A percentile compares a stretch with the other conserved stretches of the same genome.
Evolutionary conservation across 2,113 vertebrate species (phyloP).

Genomic region (Phrynosoma blainvillii): DNA sequence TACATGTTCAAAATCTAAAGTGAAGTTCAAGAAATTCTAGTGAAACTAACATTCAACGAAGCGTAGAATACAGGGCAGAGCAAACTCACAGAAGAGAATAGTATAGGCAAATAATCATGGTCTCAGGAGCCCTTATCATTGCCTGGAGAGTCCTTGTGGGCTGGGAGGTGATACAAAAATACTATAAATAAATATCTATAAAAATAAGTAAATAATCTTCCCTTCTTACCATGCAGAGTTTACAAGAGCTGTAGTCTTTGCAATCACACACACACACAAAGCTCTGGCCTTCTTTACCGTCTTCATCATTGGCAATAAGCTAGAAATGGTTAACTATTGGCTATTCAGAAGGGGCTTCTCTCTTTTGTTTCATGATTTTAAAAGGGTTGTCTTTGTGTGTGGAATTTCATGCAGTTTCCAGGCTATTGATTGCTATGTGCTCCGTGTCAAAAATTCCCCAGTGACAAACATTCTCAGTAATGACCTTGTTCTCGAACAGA

Average conservation of each 20-base stretch:
- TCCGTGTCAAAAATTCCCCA: constrained; percentile 13
- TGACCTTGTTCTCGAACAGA: constrained; percentile 3
- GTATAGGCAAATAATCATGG: background rate
- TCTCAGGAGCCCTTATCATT: no score
- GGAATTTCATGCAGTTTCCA: background rate
- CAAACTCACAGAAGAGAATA: background rate
- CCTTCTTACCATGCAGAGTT: background rate
- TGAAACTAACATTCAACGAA: background rate
- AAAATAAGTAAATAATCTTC: background rate
- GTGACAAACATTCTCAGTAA: background rate
- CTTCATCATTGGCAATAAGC: background rate
- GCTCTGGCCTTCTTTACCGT: background rate
- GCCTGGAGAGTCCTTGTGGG: no score
- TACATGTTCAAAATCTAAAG: accelerated
- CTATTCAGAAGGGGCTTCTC: background rate
- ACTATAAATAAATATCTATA: no score
- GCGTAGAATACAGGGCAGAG: no score
- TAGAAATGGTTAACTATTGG: background rate
- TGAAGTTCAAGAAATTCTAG: background rate
- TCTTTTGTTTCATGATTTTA: background rate
- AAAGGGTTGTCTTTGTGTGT: background rate
- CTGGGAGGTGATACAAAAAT: no score
- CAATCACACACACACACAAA: background rate
- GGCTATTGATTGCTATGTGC: constrained; percentile 9
- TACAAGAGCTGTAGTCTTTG: background rate